Conservation (phyloP, 2,888 invertebrate species). For the Tetragnatha montana region DNA sequence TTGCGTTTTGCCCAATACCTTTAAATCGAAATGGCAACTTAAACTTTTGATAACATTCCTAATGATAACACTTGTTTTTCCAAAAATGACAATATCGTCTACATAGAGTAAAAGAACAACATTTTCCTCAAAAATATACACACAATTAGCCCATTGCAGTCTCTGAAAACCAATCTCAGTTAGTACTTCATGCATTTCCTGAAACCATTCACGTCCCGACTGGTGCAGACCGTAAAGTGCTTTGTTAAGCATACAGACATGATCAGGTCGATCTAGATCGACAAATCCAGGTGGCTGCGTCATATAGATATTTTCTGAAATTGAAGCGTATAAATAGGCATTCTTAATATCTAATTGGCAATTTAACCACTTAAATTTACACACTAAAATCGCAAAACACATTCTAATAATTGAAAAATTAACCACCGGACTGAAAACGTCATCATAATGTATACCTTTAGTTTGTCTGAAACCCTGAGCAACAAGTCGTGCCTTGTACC, state of each 20-base stretch:
- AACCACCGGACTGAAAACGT: too few relatives aligned
- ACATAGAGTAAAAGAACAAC: too few relatives aligned
- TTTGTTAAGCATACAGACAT: neutral
- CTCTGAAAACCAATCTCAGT: too few relatives aligned
- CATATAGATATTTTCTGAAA: slow-evolving; percentile 10
- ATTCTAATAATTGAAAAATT: too few relatives aligned
- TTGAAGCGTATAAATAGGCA: slow-evolving; percentile 41
- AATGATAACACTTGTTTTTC: neutral
- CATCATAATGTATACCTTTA: too few relatives aligned
- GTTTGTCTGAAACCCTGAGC: too few relatives aligned
- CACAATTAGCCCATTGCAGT: too few relatives aligned
- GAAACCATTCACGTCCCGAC: too few relatives aligned
- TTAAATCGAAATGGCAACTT: slow-evolving; percentile 24
- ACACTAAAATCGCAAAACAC: too few relatives aligned
- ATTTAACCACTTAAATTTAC: slow-evolving; percentile 2
- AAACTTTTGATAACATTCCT: neutral
- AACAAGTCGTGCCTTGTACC: too few relatives aligned
- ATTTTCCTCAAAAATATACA: too few relatives aligned
- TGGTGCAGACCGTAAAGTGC: slow-evolving; percentile 25
- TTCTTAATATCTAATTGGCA: slow-evolving; percentile 28
- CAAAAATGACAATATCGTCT: neutral
- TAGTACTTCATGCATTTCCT: too few relatives aligned
- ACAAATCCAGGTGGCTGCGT: slow-evolving; percentile 8
- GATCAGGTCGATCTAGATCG: neutral
- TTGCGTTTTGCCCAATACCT: slow-evolving; percentile 2